A percentile compares a stretch with the other conserved stretches of the same genome.
These are phyloP conservation scores for Andinoacara biseriatus DNA, from an alignment of 2,113 vertebrate genomes.

Conservation along the genomic window DNA sequence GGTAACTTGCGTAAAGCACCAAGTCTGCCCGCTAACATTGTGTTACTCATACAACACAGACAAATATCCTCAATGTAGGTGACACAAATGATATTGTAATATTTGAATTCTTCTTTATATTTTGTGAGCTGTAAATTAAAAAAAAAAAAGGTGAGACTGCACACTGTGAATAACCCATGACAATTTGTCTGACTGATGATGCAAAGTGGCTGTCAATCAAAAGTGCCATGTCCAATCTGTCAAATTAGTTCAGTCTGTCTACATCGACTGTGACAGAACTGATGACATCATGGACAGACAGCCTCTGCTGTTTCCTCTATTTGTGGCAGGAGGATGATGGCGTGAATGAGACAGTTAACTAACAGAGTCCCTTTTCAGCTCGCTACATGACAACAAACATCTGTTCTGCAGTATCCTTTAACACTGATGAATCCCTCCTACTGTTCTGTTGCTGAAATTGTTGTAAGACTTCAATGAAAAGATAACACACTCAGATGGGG, in stretches of 20 bases:
- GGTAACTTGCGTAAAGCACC: conserved; percentile 1
- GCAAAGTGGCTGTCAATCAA: conserved; percentile 30
- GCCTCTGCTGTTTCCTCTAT: neutral
- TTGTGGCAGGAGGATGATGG: neutral
- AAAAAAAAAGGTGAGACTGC: neutral
- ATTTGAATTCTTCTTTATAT: neutral
- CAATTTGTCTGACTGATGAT: conserved; percentile 3
- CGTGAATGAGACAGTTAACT: neutral
- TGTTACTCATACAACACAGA: neutral
- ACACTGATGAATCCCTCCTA: conserved; percentile 1
- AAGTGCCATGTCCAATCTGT: conserved; percentile 9
- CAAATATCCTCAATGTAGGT: neutral
- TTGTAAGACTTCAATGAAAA: neutral
- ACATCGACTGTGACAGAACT: neutral
- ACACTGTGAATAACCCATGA: neutral
- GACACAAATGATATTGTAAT: conserved; percentile 14
- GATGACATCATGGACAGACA: neutral
- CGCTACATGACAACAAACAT: conserved; percentile 4
- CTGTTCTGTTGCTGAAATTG: neutral
- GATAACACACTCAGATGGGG: neutral
- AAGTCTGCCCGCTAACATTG: neutral
- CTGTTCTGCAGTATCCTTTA: neutral
- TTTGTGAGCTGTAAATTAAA: neutral
- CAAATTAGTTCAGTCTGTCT: neutral
- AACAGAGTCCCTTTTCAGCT: neutral